These are phyloP conservation scores for Sula dactylatra DNA, from an alignment of 2,113 vertebrate genomes.

Conservation along the genomic window DNA sequence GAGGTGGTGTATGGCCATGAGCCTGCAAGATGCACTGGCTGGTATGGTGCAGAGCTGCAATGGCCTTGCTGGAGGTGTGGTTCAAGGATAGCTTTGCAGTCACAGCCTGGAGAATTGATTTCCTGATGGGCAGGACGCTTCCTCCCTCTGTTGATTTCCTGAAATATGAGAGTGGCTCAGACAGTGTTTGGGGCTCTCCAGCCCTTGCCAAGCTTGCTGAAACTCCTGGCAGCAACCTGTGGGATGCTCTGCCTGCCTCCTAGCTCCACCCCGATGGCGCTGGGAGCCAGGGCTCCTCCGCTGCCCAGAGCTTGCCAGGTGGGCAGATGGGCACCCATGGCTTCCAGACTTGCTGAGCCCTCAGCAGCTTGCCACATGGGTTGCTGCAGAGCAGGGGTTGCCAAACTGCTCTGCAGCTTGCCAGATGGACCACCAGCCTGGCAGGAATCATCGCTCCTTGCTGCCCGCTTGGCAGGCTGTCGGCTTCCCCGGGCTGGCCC, in stretches of 20 bases:
- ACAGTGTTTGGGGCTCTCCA: not conserved
- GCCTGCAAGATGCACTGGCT: fast-evolving
- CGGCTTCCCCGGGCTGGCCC: not conserved
- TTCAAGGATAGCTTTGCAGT: not conserved
- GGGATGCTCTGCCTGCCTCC: not conserved
- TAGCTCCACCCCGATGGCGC: not conserved
- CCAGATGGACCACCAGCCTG: slow-evolving; percentile 21
- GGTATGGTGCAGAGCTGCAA: not conserved
- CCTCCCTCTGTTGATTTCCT: not conserved
- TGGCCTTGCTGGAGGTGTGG: not conserved
- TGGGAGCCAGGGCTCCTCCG: not conserved
- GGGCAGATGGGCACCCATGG: slow-evolving; percentile 21
- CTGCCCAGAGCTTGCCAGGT: not conserved
- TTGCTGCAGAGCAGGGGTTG: not conserved
- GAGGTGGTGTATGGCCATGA: not conserved
- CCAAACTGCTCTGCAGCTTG: not conserved
- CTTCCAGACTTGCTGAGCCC: not conserved
- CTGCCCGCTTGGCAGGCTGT: not conserved
- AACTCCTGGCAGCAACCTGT: not conserved
- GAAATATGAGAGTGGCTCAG: not conserved
- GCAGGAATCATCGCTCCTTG: not conserved
- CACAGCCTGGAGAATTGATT: not conserved
- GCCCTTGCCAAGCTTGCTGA: not conserved
- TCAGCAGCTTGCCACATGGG: slow-evolving; percentile 36
- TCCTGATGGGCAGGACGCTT: not conserved